Percentiles rank a stretch among this genome's conserved stretches.
phyloP scores from a whole-genome alignment of 2,113 vertebrate genomes.

The Xenotilapia flavipinnis region DNA sequence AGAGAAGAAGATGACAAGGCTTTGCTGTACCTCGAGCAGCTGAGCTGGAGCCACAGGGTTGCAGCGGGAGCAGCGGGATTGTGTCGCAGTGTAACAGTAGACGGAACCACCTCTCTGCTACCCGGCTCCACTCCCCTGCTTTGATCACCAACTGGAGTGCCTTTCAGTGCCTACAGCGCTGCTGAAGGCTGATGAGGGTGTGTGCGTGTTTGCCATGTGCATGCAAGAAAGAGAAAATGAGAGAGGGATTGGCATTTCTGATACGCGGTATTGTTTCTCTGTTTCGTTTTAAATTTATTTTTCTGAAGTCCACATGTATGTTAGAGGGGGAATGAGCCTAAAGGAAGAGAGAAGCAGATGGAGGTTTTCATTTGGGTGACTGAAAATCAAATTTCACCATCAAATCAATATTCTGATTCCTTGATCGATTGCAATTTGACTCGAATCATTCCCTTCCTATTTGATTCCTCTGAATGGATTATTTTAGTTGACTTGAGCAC shows the following conservation, averaged over 20 bases:
- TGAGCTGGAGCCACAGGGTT: constrained; percentile 19
- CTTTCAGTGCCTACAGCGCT: constrained; percentile 61
- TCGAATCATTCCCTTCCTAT: neutral
- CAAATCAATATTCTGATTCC: constrained; percentile 25
- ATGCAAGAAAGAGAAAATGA: neutral
- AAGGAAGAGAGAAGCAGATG: neutral
- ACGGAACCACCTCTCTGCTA: constrained; percentile 26
- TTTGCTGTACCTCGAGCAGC: constrained; percentile 21
- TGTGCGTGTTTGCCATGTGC: neutral
- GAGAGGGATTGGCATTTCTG: neutral
- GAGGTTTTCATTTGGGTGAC: constrained; percentile 35
- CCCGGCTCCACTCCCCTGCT: constrained; percentile 51
- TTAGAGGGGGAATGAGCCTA: neutral
- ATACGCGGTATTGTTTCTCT: neutral
- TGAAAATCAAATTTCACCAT: constrained; percentile 29
- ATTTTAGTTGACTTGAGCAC: neutral
- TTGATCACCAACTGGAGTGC: constrained; percentile 65
- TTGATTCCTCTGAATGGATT: neutral
- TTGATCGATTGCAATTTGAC: constrained; percentile 12
- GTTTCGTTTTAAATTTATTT: constrained; percentile 1
- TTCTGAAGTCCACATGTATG: neutral
- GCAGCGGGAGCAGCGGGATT: constrained; percentile 11
- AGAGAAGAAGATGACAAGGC: constrained; percentile 22
- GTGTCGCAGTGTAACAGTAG: constrained; percentile 29
- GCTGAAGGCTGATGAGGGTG: constrained; percentile 31